These are phyloP conservation scores for Plebejus melissa DNA, from an alignment of 2,888 invertebrate species.

Conservation along the genomic window DNA sequence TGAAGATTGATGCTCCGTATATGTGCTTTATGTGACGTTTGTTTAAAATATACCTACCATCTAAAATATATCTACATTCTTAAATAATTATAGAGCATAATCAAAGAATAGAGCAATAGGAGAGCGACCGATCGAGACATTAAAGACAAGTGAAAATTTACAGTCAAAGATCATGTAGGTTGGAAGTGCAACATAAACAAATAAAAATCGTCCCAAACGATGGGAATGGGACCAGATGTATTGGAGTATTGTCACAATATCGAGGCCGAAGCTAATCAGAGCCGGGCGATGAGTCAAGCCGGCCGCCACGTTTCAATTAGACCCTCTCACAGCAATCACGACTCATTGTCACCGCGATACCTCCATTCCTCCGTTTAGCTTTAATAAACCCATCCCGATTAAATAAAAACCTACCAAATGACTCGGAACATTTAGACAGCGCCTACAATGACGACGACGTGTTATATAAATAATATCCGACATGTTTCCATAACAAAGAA, in stretches of 20 bases:
- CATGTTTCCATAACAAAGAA: conserved; percentile 78
- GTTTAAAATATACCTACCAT: background rate
- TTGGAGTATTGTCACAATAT: conserved; percentile 34
- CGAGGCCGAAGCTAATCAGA: conserved; percentile 57
- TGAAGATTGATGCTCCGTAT: background rate
- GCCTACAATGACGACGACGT: conserved; percentile 44
- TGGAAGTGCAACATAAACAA: conserved; percentile 16
- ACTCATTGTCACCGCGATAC: conserved; percentile 69
- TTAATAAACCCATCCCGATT: conserved; percentile 72
- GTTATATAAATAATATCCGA: conserved; percentile 79
- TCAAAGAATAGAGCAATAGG: background rate
- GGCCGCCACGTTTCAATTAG: conserved; percentile 57
- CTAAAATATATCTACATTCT: no score
- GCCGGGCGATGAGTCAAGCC: conserved; percentile 60
- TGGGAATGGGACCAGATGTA: conserved; percentile 25
- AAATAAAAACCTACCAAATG: conserved; percentile 74
- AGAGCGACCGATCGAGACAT: background rate
- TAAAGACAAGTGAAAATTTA: background rate
- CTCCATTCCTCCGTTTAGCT: conserved; percentile 56
- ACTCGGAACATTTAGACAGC: conserved; percentile 65
- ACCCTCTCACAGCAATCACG: conserved; percentile 71
- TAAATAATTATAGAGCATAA: no score
- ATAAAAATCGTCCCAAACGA: conserved; percentile 19
- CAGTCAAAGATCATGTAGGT: conserved; percentile 1
- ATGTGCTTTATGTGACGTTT: background rate